Conservation (phyloP, 2,888 invertebrate genomes). For the Cactoblastis cactorum region DNA sequence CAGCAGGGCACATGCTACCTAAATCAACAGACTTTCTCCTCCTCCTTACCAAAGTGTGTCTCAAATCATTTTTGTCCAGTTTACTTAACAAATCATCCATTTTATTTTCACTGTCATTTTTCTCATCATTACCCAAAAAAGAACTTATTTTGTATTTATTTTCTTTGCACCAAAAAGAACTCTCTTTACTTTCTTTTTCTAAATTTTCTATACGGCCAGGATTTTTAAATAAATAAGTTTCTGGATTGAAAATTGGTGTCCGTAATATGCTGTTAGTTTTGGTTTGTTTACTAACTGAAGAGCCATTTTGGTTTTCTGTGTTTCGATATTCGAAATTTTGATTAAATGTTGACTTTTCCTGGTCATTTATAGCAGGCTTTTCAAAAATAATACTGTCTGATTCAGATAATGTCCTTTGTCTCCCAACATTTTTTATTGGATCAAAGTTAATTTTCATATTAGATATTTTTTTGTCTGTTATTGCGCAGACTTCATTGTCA, state of each 20-base stretch:
- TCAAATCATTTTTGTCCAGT: conserved; percentile 36
- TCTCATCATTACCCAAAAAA: neutral
- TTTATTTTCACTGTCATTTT: neutral
- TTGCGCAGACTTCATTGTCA: neutral
- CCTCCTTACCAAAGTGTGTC: conserved; percentile 38
- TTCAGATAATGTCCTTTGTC: neutral
- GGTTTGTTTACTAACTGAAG: neutral
- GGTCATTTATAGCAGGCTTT: too few species aligned
- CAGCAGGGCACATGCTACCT: neutral
- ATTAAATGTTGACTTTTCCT: neutral
- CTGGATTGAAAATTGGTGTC: neutral
- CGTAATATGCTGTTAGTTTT: neutral
- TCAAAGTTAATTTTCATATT: neutral
- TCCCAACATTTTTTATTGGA: neutral
- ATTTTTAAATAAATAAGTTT: neutral
- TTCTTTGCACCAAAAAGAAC: neutral
- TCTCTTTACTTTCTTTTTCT: neutral
- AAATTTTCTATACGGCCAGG: neutral
- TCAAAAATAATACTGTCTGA: neutral
- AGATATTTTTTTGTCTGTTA: too few species aligned
- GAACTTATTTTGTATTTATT: neutral
- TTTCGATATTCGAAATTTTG: neutral
- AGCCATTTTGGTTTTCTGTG: neutral
- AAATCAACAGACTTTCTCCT: conserved; percentile 26
- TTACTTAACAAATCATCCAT: neutral